These are phyloP conservation scores for Heteromormyrus szaboi DNA, from an alignment of 2,797 vertebrate genomes.

Conservation along the genomic window DNA sequence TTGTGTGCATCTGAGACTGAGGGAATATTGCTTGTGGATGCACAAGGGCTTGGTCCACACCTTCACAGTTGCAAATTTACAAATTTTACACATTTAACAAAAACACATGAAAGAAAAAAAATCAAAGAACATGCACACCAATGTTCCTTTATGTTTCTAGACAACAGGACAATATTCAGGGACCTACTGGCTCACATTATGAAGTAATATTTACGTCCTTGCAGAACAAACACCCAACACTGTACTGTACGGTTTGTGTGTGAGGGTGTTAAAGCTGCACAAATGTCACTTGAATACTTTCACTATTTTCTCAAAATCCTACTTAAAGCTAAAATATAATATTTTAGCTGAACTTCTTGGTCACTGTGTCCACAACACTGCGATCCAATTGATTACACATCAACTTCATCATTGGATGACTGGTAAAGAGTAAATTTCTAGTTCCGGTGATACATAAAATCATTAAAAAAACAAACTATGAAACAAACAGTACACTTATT, in stretches of 20 bases:
- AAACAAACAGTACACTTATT: background rate
- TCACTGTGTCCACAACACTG: background rate
- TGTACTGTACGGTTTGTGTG: background rate
- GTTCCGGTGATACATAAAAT: background rate
- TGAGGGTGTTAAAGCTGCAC: background rate
- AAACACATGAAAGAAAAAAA: slow-evolving; percentile 26
- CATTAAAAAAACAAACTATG: background rate
- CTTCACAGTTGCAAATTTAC: background rate
- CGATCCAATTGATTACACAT: background rate
- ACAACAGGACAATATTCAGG: background rate
- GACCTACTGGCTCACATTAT: background rate
- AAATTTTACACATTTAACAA: background rate
- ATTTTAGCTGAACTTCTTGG: background rate
- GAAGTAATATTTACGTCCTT: background rate
- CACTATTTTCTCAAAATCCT: background rate
- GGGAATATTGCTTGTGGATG: background rate
- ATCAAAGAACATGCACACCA: slow-evolving; percentile 16
- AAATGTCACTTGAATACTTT: background rate
- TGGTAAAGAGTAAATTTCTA: background rate
- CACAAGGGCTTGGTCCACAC: background rate
- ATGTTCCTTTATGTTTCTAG: background rate
- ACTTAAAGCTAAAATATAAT: background rate
- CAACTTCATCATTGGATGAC: background rate
- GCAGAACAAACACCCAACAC: background rate
- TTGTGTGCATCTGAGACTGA: background rate